These are phyloP conservation scores for Lasioglossum zephyrum DNA, from an alignment of 2,888 invertebrate genomes.

Conservation along the genomic window DNA sequence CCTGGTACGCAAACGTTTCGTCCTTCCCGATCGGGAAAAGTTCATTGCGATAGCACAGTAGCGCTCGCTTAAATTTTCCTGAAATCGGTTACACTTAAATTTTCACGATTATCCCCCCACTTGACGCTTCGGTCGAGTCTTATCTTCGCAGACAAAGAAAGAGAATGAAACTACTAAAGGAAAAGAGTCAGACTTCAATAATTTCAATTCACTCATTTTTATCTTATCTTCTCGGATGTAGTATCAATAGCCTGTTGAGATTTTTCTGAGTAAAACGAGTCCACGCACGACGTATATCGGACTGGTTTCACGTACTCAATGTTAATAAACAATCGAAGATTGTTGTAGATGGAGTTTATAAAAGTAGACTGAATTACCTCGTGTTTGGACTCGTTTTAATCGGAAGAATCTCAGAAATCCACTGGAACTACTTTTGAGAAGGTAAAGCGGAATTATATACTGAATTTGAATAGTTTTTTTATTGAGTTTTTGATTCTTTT, in stretches of 20 bases:
- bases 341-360: no score
- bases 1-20: conserved; percentile 28
- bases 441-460: no score
- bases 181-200: neutral
- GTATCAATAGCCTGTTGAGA: neutral
- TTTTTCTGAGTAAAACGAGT: neutral
- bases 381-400: no score
- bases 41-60: neutral
- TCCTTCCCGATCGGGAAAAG: conserved; percentile 15
- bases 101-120: neutral
- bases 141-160: neutral
- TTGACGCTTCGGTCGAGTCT: neutral
- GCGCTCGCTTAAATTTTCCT: neutral
- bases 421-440: no score
- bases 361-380: no score
- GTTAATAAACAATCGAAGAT: no score
- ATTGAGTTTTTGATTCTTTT: neutral
- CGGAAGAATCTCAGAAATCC: no score
- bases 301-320: no score
- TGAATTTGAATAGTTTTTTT: no score
- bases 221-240: neutral
- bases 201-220: neutral
- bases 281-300: no score
- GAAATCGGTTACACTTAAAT: neutral
- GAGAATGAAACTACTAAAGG: neutral